Percentiles rank a stretch among this genome's conserved stretches.
Evolutionary conservation across 2,113 vertebrate species (phyloP).

Genomic region (Pangasianodon hypophthalmus): DNA sequence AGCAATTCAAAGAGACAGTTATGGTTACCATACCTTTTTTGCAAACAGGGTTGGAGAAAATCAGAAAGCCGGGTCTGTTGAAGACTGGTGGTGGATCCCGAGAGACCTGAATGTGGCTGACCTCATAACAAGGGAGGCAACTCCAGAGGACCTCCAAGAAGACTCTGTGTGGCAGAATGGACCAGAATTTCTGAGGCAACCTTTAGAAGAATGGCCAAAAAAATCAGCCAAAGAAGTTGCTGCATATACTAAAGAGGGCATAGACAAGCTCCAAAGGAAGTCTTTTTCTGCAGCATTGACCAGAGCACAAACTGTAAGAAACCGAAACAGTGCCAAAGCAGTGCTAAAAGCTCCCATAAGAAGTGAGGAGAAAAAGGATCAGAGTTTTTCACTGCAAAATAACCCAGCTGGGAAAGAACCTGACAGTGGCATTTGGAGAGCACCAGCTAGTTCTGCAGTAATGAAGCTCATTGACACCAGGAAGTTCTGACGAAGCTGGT

Average conservation of each 20-base stretch:
- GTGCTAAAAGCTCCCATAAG: too few species aligned
- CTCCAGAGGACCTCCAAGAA: constrained; percentile 9
- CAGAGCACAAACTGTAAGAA: neutral
- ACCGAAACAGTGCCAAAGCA: too few species aligned
- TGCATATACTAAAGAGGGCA: constrained; percentile 25
- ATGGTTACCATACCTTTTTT: constrained; percentile 33
- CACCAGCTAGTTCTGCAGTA: neutral
- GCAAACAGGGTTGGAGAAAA: constrained; percentile 23
- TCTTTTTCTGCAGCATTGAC: constrained; percentile 20
- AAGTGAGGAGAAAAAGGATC: too few species aligned
- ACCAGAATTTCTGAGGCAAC: constrained; percentile 26
- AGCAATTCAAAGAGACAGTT: constrained; percentile 19
- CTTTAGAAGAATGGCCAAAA: constrained; percentile 39
- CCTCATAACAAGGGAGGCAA: constrained; percentile 34
- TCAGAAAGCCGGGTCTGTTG: too few species aligned
- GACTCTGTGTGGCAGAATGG: constrained; percentile 44
- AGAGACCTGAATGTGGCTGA: constrained; percentile 38
- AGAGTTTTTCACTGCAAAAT: too few species aligned
- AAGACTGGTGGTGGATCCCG: constrained; percentile 52
- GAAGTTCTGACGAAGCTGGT: constrained; percentile 30
- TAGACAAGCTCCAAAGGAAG: constrained; percentile 39
- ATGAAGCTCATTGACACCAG: neutral
- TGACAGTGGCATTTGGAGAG: neutral
- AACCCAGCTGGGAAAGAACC: neutral
- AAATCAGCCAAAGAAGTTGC: constrained; percentile 25